These are phyloP conservation scores for Gambusia holbrooki DNA, from an alignment of 2,113 vertebrate genomes.

Conservation along the genomic window DNA sequence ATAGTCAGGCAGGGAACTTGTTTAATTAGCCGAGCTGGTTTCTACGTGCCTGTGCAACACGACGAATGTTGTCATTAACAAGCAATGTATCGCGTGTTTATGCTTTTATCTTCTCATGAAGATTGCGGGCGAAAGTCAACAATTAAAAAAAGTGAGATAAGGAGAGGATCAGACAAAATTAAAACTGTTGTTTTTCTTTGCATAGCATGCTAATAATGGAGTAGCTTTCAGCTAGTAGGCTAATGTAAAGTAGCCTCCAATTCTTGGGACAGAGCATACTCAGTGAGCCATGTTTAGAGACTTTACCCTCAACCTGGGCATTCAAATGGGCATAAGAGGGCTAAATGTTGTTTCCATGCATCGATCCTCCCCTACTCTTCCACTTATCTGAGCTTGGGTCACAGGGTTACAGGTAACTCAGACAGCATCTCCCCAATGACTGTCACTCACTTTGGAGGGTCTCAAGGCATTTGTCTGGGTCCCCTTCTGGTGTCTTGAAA, in stretches of 20 bases:
- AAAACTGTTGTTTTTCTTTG: neutral
- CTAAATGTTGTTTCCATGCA: too few species aligned
- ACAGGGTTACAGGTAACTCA: too few species aligned
- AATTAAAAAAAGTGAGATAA: neutral
- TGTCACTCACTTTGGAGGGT: too few species aligned
- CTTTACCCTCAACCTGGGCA: too few species aligned
- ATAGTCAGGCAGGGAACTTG: constrained; percentile 34
- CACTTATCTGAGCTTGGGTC: too few species aligned
- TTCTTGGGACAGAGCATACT: too few species aligned
- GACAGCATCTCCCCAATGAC: too few species aligned
- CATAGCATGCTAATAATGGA: neutral
- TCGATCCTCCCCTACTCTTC: too few species aligned
- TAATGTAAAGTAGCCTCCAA: neutral
- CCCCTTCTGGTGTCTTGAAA: too few species aligned
- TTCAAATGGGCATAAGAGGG: too few species aligned
- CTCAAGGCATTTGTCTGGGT: too few species aligned
- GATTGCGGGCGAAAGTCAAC: constrained; percentile 17
- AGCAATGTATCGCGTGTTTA: constrained; percentile 48
- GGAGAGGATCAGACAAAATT: constrained; percentile 3
- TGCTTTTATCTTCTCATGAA: constrained; percentile 49
- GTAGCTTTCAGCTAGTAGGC: neutral
- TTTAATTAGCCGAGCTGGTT: constrained; percentile 62
- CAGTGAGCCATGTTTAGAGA: too few species aligned
- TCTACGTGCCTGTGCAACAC: constrained; percentile 49
- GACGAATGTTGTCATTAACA: constrained; percentile 54